These are phyloP conservation scores for Thelaira solivaga DNA, from an alignment of 2,888 invertebrate species.

Conservation along the genomic window DNA sequence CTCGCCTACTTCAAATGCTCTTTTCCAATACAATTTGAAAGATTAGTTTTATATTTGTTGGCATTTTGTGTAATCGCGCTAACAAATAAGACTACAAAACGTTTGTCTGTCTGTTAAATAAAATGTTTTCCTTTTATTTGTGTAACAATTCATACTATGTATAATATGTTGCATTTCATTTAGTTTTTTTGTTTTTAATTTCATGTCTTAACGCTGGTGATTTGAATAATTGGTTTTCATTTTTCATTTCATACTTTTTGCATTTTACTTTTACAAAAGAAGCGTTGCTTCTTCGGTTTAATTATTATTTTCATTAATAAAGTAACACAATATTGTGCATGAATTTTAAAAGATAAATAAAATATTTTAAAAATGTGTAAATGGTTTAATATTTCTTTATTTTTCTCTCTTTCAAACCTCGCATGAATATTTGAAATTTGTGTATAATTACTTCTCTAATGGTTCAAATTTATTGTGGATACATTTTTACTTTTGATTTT, in stretches of 20 bases:
- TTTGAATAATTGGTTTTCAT: constrained; percentile 47
- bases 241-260: neutral
- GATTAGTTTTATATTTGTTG: neutral
- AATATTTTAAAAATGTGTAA: neutral
- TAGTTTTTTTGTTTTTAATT: neutral
- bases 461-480: neutral
- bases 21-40: no score
- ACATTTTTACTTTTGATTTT: no score
- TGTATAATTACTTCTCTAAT: no score
- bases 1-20: neutral
- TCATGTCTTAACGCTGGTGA: constrained; percentile 48
- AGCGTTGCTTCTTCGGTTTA: neutral
- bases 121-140: neutral
- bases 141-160: constrained; percentile 4
- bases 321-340: neutral
- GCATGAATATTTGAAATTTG: neutral
- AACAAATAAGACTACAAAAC: neutral
- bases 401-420: neutral
- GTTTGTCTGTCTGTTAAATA: constrained; percentile 3
- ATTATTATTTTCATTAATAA: neutral
- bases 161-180: constrained; percentile 5
- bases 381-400: neutral
- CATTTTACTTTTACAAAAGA: neutral
- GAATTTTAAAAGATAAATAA: neutral
- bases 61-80: neutral